These are phyloP conservation scores for Cheilosia vulpina DNA, from an alignment of 2,888 invertebrate genomes.

Conservation along the genomic window DNA sequence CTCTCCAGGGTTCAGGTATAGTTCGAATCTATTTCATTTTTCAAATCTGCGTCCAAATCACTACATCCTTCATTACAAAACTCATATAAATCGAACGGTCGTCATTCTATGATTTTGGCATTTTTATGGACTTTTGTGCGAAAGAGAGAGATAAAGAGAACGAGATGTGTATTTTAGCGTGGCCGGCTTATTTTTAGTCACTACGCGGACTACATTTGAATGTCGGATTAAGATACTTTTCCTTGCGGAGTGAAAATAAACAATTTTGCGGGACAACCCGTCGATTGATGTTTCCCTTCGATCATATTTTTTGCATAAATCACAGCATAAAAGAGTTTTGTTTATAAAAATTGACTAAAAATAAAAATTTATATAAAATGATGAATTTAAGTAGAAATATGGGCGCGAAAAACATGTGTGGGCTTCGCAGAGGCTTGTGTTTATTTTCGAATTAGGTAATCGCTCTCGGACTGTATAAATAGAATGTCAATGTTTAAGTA, in stretches of 20 bases:
- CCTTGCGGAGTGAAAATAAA: slow-evolving; percentile 1
- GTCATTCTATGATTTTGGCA: slow-evolving; percentile 40
- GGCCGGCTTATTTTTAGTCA: slow-evolving; percentile 70
- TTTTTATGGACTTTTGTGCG: slow-evolving; percentile 39
- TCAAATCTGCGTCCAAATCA: slow-evolving; percentile 6
- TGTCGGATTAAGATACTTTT: slow-evolving; percentile 19
- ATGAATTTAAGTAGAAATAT: slow-evolving; percentile 57
- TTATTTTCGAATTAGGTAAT: slow-evolving; percentile 69
- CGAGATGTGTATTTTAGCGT: slow-evolving; percentile 1
- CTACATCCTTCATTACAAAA: slow-evolving; percentile 56
- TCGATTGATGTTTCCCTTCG: slow-evolving; percentile 59
- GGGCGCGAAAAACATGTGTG: slow-evolving; percentile 46
- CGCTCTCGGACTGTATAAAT: slow-evolving; percentile 48
- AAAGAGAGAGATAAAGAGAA: background rate
- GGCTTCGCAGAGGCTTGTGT: slow-evolving; percentile 18
- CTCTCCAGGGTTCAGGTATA: slow-evolving; percentile 84
- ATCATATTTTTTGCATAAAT: slow-evolving; percentile 56
- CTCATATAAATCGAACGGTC: background rate
- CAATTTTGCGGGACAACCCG: slow-evolving; percentile 51
- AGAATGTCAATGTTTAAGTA: slow-evolving; percentile 62
- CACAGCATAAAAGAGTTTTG: slow-evolving; percentile 61
- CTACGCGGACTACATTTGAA: slow-evolving; percentile 37
- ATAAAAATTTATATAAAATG: background rate
- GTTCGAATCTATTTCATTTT: slow-evolving; percentile 6
- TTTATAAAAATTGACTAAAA: slow-evolving; percentile 40